Evolutionary conservation across 2,888 invertebrate species (phyloP), one percentile per base, ranked within the genome.

Genomic region (Epirrita christyi): DNA sequence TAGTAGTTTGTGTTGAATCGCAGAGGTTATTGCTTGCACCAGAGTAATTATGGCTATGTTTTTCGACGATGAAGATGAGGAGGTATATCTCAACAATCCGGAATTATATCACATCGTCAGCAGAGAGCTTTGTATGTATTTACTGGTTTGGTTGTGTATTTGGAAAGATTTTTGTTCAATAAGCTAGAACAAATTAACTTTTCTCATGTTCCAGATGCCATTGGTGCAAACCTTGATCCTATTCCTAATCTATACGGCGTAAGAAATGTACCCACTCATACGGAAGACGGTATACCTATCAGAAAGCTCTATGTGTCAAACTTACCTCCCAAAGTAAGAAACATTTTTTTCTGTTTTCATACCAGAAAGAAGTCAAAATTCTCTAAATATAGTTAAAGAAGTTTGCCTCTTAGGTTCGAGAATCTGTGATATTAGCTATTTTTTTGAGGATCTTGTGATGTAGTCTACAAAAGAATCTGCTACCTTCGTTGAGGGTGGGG

Each of bases 231-330:
- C 71, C 70, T 83, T 44, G 81, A 84, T 54, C 69, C 74, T 32
- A 65, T 78, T 56, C 77, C 76, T 29, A 66, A 79, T 56, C 77
- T 76, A 9, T 83, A 77, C 56, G 13, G 34, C 13, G 76, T 74
- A 59, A 74, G 81, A 71, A 84, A 76, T 75, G 80, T 84, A 63
- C 91, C 92, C 54, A 92, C 91, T 60, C 90, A 91, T 62, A 94
- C 93, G 34, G 90, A 92, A 79, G 93, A 94, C 80, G 93, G 93
- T 57, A 91, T 93, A 73, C 93, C 93, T 13, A 93, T 94, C 66
- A 84, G 93, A 72, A 94, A 93, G 75, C 73, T 94, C 54, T 93
- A 93, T 72, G 86, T 94, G 58, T 87, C 93, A 14, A 93, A 94
- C 76, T 80, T 94, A 70, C 93, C 93, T 59, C 85, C 91, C 58